Percentiles rank a stretch among this genome's conserved stretches.
Evolutionary conservation across 2,113 vertebrate species (phyloP).

Genomic region (Pterocles burchelli): DNA sequence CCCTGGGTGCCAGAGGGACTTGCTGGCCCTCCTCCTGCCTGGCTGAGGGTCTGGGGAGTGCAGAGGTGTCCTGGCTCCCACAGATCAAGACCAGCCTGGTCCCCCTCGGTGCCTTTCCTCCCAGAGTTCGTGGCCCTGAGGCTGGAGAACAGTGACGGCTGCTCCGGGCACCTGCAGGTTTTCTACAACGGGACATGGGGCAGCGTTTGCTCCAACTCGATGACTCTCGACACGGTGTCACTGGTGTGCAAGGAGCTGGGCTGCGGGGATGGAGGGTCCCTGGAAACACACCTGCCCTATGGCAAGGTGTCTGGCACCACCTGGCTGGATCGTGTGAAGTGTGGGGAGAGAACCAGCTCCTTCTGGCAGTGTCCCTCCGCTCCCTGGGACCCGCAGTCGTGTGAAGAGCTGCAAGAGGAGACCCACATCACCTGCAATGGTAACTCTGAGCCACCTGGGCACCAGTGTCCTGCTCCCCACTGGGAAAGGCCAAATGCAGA

Average conservation of each 20-base stretch:
- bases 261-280: not conserved
- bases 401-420: not conserved
- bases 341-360: not conserved
- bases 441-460: not conserved
- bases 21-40: not conserved
- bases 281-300: not conserved
- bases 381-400: not conserved
- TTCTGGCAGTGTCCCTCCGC: constrained; percentile 31
- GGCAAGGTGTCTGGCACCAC: not conserved
- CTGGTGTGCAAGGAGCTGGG: constrained; percentile 25
- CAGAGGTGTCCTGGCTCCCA: not conserved
- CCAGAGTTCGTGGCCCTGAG: constrained; percentile 2
- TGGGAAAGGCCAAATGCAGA: not conserved
- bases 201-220: not conserved
- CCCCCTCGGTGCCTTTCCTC: not conserved
- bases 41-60: not conserved
- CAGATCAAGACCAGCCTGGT: not conserved
- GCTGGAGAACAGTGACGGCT: not conserved
- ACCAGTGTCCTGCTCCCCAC: not conserved
- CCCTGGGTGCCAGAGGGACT: too few relatives aligned
- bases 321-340: constrained; percentile 11
- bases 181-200: constrained; percentile 18
- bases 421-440: constrained; percentile 7
- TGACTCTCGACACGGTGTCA: not conserved
- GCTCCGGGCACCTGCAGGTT: constrained; percentile 17